Base-by-base conservation (phyloP, 2,113 vertebrate genomes). In the Poeciliopsis turrubarensis region DNA sequence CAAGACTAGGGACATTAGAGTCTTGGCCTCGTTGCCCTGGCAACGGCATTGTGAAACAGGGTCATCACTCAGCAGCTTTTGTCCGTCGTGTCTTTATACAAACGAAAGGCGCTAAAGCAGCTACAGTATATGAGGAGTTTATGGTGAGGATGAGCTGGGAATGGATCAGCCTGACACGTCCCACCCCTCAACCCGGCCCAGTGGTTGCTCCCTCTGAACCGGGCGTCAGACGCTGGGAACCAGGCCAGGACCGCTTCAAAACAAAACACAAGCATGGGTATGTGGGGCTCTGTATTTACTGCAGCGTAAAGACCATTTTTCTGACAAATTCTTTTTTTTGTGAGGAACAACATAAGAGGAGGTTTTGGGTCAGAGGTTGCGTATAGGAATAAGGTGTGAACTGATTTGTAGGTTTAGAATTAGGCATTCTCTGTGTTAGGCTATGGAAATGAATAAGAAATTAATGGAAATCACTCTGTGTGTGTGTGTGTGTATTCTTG, bases 41-140 rank as follows among this genome's bases (percentile, higher is more conserved):
- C 77, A 87, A 91, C 89, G 30, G 75, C 66, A 89, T 81, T 89
- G 83, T 86, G 84, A 34, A 71, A 73, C 22, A 27, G 37, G 79
- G 70, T 77, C 89, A 88, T 92, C 75, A 14, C 74, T 92, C 88
- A 90, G 84, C 3, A 2, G 66, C 2, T 67, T 86, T 86, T 91
- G 85, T 92, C 65, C 54, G 14, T 64, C 3, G 14, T 27, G 69
- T 86, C 84, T 86, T 88, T 67, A 63, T 12, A 60, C 78, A 86
- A 71, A 80, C 47, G 72, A 60, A 68, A 0, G 31, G 60, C 26
- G 65, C 44, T 68, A 19, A 71, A 26, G 25, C 19, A 39, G 75
- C 80, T 83, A 88, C 89, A 90, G 85, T 89, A 89, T 75, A 80
- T 87, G 79, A 87, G 34, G 65, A 74, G 27, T 75, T 72, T 47